Evolutionary conservation across 2,888 invertebrate genomes (phyloP).

Genomic region (Serripes groenlandicus): DNA sequence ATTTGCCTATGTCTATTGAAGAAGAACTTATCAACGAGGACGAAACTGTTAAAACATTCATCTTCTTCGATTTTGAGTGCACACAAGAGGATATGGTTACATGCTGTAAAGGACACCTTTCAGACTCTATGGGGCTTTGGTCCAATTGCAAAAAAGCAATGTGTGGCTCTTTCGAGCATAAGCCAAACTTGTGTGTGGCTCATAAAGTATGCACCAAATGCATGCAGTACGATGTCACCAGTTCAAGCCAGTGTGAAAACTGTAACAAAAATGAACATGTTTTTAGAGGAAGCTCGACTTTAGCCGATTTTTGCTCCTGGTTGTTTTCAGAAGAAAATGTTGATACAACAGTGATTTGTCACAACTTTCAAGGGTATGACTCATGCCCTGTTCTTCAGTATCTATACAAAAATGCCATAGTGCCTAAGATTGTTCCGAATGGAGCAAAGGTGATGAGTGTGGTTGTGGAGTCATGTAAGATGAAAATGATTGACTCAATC

Average conservation of each 20-base stretch:
- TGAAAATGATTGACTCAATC: constrained; percentile 55
- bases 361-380: constrained; percentile 51
- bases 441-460: constrained; percentile 52
- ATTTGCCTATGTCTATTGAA: neutral
- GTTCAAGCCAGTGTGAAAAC: neutral
- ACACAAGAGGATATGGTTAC: constrained; percentile 33
- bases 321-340: constrained; percentile 43
- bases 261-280: constrained; percentile 22
- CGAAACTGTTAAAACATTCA: constrained; percentile 24
- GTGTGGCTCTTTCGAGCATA: constrained; percentile 41
- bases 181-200: constrained; percentile 45
- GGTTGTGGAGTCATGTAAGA: constrained; percentile 31
- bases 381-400: constrained; percentile 58
- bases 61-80: constrained; percentile 43
- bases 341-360: constrained; percentile 30
- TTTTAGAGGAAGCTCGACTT: constrained; percentile 16
- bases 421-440: constrained; percentile 45
- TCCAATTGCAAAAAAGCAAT: constrained; percentile 21
- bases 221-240: constrained; percentile 21
- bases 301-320: constrained; percentile 28
- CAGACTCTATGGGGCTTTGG: constrained; percentile 23
- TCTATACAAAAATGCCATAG: constrained; percentile 44
- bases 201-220: constrained; percentile 46
- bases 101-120: constrained; percentile 27
- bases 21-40: constrained; percentile 19